These are phyloP conservation scores for Callosobruchus maculatus DNA, from an alignment of 2,888 invertebrate genomes.

Conservation along the genomic window DNA sequence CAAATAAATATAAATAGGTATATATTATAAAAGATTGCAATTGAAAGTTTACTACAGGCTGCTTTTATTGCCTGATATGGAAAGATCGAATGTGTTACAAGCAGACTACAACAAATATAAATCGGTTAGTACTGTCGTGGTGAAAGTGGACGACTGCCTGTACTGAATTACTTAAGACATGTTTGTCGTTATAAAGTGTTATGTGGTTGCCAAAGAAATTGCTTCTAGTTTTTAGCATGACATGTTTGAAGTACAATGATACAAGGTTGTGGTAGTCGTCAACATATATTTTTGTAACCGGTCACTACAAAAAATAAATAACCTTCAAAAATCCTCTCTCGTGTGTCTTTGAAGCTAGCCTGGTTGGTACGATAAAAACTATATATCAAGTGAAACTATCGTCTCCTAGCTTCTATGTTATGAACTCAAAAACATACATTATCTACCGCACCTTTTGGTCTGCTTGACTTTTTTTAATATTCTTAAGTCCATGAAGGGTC, in stretches of 20 bases:
- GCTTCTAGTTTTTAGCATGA: too few species aligned
- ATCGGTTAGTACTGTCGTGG: slow-evolving; percentile 1
- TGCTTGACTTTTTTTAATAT: too few species aligned
- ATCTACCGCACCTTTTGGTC: too few species aligned
- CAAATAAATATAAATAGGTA: not conserved
- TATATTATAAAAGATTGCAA: not conserved
- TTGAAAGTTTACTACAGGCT: not conserved
- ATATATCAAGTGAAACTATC: too few species aligned
- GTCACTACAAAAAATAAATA: too few species aligned
- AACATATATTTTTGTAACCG: too few species aligned
- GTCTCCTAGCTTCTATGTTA: too few species aligned
- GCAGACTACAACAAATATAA: slow-evolving; percentile 21
- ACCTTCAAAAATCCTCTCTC: too few species aligned
- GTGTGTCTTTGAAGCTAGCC: too few species aligned
- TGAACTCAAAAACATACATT: too few species aligned
- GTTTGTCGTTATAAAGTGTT: not conserved
- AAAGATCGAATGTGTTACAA: slow-evolving; percentile 8
- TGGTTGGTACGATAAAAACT: too few species aligned
- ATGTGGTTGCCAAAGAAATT: not conserved
- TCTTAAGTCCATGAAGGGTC: too few species aligned
- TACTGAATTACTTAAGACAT: not conserved
- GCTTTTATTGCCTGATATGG: not conserved
- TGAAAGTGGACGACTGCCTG: slow-evolving; percentile 12
- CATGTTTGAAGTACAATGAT: not conserved
- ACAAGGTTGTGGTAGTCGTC: not conserved